These are phyloP conservation scores for Illadopsis cleaveri DNA, from an alignment of 2,113 vertebrate species.

Conservation along the genomic window DNA sequence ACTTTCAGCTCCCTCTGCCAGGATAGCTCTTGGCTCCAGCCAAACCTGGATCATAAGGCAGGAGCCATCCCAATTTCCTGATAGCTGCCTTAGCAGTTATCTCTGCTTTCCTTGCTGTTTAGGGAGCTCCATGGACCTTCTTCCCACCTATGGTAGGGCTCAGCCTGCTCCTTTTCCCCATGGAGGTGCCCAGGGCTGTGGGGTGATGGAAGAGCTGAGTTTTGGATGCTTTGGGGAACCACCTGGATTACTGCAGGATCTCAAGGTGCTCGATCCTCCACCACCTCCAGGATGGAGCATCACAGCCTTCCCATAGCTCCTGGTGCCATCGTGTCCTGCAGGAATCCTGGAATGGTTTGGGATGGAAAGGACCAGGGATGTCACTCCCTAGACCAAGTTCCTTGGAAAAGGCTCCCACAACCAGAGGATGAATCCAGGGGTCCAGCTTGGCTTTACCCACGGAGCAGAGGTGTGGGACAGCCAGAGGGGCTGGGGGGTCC, in stretches of 20 bases:
- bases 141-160: accelerated
- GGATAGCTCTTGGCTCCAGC: background rate
- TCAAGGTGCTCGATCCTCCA: background rate
- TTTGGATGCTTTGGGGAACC: background rate
- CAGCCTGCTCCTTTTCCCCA: background rate
- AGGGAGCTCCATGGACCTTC: background rate
- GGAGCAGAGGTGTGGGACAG: background rate
- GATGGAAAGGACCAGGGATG: background rate
- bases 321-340: background rate
- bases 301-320: background rate
- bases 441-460: accelerated
- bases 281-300: background rate
- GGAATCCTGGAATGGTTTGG: background rate
- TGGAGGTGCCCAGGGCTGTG: accelerated
- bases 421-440: background rate
- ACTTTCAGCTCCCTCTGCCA: background rate
- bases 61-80: background rate
- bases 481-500: background rate
- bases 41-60: background rate
- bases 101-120: background rate
- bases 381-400: background rate
- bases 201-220: background rate
- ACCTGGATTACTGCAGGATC: background rate
- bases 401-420: background rate
- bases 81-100: accelerated